phyloP scores from a whole-genome alignment of 2,888 invertebrate genomes.

The Lysandra coridon region DNA sequence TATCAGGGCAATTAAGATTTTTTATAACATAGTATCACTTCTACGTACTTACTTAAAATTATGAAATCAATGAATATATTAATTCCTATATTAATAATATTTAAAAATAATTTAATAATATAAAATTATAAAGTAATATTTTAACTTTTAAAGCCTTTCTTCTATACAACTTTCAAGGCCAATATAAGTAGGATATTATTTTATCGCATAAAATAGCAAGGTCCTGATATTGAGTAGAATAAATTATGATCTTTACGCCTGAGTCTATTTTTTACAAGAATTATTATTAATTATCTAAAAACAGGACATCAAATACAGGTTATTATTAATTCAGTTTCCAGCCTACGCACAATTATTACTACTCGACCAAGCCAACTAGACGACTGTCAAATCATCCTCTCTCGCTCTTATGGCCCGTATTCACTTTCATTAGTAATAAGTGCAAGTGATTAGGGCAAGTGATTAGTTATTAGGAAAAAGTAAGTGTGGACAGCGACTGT shows the following conservation, averaged over 20 bases:
- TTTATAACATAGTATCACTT: neutral
- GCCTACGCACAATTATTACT: neutral
- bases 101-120: neutral
- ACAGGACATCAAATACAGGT: neutral
- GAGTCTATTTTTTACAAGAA: neutral
- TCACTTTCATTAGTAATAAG: too few relatives aligned
- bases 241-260: neutral
- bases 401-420: too few relatives aligned
- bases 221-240: neutral
- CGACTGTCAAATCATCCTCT: too few relatives aligned
- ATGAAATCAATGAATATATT: neutral
- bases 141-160: neutral
- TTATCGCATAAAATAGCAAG: neutral
- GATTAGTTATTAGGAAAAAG: too few relatives aligned
- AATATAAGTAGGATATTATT: neutral
- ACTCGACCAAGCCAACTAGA: too few relatives aligned
- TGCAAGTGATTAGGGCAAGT: too few relatives aligned
- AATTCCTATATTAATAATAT: neutral
- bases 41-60: neutral
- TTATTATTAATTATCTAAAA: too few relatives aligned
- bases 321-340: neutral
- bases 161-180: neutral
- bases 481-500: too few relatives aligned
- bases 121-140: neutral
- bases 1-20: neutral